Evolutionary conservation across 2,113 vertebrate genomes (phyloP), one percentile per base, ranked within the genome.

Genomic region (Scomber scombrus): DNA sequence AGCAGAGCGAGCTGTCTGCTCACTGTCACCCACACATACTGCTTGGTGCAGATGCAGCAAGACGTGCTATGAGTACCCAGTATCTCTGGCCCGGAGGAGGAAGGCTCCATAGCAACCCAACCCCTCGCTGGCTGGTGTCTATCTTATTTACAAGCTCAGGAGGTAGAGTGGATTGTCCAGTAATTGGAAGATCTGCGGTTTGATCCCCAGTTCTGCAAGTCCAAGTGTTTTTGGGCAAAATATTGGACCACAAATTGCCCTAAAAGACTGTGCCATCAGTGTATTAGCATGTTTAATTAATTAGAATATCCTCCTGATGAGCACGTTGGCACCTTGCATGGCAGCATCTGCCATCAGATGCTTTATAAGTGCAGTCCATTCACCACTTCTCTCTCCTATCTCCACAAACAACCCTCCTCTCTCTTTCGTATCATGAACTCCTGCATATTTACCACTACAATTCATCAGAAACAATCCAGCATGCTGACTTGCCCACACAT

Each of bases 61-160:
- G 71, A 85, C 67, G 60, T 85, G 79, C 65, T 12, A 45, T 14
- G 66, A 45, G 43, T 78, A 69, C 72, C 72, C 68, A 69, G 70
- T 57, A 46, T 49, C 73, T 61, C 52, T 18, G 0, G 21, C 62
- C 49, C 49, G 1, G 40, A 78, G 43, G 69, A 74, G 34, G 21
- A 56, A 46, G 15, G 13, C 34, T 58, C 63, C 61, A 80, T 52
- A 61, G 49, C 67, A 71, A 23, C 67, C 16, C 19, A 45, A 29
- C 46, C 31, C 47, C 70, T 73, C 18, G 5, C 70, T 71, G 56
- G 40, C 78, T 78, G 62, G 47, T 67, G 46, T 72, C 34, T 60
- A 60, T 61, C 57, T 58, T 71, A 40, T 40, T 9, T 40, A 40
- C 31, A 34, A 9, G 34, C 34, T 40, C 34, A 40, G 34, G 9